phyloP scores from a whole-genome alignment of 2,888 invertebrate genomes.

The Eugnorisma glareosa region DNA sequence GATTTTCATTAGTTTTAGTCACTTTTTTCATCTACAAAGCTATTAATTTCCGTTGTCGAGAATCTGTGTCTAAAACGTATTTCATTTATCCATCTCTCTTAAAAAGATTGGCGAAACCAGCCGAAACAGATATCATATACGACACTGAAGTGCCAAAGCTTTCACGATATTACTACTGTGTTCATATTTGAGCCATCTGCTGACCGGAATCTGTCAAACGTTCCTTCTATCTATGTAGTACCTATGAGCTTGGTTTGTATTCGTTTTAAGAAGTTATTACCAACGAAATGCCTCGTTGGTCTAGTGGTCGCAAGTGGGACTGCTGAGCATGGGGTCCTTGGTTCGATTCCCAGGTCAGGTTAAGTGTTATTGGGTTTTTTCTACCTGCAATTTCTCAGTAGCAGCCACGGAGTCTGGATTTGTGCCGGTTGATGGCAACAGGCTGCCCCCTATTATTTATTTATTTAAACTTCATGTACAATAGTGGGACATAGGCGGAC shows the following conservation, averaged over 20 bases:
- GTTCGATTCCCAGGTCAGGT: not conserved
- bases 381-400: not conserved
- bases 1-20: not conserved
- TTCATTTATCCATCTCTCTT: not conserved
- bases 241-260: not conserved
- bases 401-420: not conserved
- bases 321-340: no score
- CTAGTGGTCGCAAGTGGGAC: no score
- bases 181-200: conserved; percentile 29
- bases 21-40: not conserved
- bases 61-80: not conserved
- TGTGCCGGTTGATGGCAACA: no score
- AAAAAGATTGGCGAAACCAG: not conserved
- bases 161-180: conserved; percentile 37
- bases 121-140: conserved; percentile 9
- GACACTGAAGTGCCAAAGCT: conserved; percentile 23
- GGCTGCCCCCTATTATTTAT: no score
- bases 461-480: no score
- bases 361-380: not conserved
- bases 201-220: conserved; percentile 15
- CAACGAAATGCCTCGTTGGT: no score
- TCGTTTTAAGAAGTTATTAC: not conserved
- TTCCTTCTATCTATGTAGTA: not conserved
- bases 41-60: not conserved
- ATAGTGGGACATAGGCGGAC: no score